A percentile compares a stretch with the other conserved stretches of the same genome.
These are phyloP conservation scores for Tetragnatha versicolor DNA, from an alignment of 1,140 invertebrate genomes.

Conservation along the genomic window DNA sequence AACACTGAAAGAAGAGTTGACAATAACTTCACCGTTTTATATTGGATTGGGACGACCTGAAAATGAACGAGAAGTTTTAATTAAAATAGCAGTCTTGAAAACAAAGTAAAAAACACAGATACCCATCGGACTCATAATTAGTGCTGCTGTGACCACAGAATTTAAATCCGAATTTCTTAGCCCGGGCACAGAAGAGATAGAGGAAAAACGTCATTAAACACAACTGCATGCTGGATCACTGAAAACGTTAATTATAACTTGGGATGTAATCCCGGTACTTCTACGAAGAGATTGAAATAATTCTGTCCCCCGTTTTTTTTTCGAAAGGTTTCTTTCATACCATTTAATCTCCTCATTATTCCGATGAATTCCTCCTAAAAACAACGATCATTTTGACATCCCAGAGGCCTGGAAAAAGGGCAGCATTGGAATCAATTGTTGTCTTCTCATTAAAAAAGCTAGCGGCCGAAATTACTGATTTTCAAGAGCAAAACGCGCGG, in stretches of 20 bases:
- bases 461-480: conserved; percentile 1
- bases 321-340: conserved; percentile 15
- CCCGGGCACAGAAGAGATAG: neutral
- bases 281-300: conserved; percentile 33
- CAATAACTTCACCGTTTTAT: conserved; percentile 5
- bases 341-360: conserved; percentile 44
- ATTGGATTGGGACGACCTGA: neutral
- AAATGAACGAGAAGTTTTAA: neutral
- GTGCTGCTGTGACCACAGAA: conserved; percentile 17
- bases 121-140: conserved; percentile 30
- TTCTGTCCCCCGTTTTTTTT: conserved; percentile 7
- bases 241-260: conserved; percentile 38
- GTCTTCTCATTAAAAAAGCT: conserved; percentile 16
- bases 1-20: neutral
- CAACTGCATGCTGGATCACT: conserved; percentile 13
- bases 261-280: conserved; percentile 24
- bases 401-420: neutral
- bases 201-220: conserved; percentile 28
- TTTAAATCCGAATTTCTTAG: conserved; percentile 19
- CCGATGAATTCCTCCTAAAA: conserved; percentile 24
- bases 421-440: conserved; percentile 22
- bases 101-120: neutral
- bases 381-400: conserved; percentile 23
- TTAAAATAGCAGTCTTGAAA: neutral
- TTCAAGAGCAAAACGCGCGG: neutral